Evolutionary conservation across 2,113 vertebrate genomes (phyloP).

Genomic region (Penelope pileata): DNA sequence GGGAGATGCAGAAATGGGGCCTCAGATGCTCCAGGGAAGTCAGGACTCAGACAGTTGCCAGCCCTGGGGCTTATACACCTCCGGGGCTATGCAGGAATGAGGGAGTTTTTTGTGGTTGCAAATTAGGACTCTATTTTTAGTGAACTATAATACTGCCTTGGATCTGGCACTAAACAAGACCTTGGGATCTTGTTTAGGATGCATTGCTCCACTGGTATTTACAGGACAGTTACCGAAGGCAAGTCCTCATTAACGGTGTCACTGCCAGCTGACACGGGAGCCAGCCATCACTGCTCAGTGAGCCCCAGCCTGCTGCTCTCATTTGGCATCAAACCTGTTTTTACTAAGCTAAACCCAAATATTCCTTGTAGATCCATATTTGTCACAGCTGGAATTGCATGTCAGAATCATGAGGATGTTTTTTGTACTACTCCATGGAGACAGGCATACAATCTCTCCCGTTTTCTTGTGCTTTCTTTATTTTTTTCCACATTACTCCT

Average conservation of each 20-base stretch:
- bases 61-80: background rate
- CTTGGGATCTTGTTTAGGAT: background rate
- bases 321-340: background rate
- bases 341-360: background rate
- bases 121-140: background rate
- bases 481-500: background rate
- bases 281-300: background rate
- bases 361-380: background rate
- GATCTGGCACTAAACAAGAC: background rate
- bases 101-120: background rate
- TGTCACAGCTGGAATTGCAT: background rate
- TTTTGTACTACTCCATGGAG: background rate
- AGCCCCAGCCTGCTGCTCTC: background rate
- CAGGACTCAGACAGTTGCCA: background rate
- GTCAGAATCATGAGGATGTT: background rate
- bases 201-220: background rate
- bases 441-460: background rate
- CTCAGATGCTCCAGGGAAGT: background rate
- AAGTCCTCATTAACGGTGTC: background rate
- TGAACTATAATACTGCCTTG: background rate
- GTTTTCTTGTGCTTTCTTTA: background rate
- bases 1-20: background rate
- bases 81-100: background rate
- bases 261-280: background rate
- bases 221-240: background rate